Evolutionary conservation across 2,888 invertebrate species (phyloP).

Genomic region (Platycnemis pennipes): DNA sequence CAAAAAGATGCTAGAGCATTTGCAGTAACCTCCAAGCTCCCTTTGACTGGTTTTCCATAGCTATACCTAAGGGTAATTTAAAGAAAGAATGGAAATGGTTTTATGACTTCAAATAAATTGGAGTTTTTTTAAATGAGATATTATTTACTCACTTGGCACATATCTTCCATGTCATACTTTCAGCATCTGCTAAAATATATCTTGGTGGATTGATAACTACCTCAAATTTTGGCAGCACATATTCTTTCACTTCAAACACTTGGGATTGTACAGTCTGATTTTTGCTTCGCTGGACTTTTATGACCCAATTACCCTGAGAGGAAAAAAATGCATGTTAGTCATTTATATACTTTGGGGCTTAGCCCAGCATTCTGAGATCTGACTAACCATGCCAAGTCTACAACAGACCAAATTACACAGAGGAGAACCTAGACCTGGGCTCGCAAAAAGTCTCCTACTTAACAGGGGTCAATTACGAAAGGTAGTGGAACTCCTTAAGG

Average conservation of each 20-base stretch:
- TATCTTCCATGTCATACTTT: conserved; percentile 79
- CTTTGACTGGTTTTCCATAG: conserved; percentile 83
- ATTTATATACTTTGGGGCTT: background rate
- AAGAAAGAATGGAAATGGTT: background rate
- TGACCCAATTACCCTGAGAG: conserved; percentile 81
- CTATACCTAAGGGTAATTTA: conserved; percentile 80
- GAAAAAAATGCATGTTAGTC: background rate
- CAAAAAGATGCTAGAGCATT: background rate
- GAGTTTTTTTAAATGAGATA: background rate
- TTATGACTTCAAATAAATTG: background rate
- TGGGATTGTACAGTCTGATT: conserved; percentile 75
- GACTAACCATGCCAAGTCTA: too few relatives aligned
- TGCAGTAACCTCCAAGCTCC: conserved; percentile 77
- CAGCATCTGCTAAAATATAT: conserved; percentile 78
- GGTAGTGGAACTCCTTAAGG: too few relatives aligned
- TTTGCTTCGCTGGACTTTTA: conserved; percentile 78
- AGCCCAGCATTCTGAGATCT: too few relatives aligned
- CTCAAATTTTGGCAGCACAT: conserved; percentile 83
- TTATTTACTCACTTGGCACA: conserved; percentile 81
- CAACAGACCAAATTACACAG: too few relatives aligned
- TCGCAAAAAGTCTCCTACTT: too few relatives aligned
- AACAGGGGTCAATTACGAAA: too few relatives aligned
- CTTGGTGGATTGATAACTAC: conserved; percentile 80
- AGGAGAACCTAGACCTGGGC: too few relatives aligned
- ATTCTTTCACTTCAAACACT: conserved; percentile 81